Evolutionary conservation across 2,113 vertebrate species (phyloP).

Genomic region (Phoenicopterus ruber): DNA sequence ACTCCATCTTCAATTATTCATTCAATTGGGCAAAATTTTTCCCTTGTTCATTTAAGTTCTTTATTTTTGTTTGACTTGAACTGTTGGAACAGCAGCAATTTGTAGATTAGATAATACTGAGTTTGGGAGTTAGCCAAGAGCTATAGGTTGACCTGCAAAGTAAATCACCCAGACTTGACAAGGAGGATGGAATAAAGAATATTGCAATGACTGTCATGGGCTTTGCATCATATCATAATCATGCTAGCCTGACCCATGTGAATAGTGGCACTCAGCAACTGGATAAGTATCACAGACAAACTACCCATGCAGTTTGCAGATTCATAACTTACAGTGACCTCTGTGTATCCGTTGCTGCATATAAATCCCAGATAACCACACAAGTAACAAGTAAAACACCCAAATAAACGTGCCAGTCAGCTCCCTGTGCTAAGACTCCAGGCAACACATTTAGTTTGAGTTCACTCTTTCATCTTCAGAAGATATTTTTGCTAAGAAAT

Average conservation of each 20-base stretch:
- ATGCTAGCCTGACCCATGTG: neutral
- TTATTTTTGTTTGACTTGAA: neutral
- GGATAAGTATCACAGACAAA: neutral
- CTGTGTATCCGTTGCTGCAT: neutral
- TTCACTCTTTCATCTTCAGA: neutral
- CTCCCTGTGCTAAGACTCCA: neutral
- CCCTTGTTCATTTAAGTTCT: neutral
- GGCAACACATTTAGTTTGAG: neutral
- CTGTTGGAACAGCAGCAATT: neutral
- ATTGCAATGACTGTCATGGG: neutral
- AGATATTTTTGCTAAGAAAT: neutral
- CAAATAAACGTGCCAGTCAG: neutral
- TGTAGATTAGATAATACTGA: neutral
- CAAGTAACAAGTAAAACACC: neutral
- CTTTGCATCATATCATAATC: neutral
- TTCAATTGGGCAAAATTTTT: neutral
- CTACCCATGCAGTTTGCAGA: neutral
- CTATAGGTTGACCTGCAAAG: neutral
- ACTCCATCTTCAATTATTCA: constrained; percentile 11
- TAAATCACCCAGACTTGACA: neutral
- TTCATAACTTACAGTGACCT: neutral
- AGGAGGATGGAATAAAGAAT: neutral
- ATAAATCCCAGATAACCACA: neutral
- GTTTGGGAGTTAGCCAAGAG: neutral
- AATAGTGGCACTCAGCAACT: neutral